Evolutionary conservation across 2,888 invertebrate genomes (phyloP).

Genomic region (Griposia aprilina): DNA sequence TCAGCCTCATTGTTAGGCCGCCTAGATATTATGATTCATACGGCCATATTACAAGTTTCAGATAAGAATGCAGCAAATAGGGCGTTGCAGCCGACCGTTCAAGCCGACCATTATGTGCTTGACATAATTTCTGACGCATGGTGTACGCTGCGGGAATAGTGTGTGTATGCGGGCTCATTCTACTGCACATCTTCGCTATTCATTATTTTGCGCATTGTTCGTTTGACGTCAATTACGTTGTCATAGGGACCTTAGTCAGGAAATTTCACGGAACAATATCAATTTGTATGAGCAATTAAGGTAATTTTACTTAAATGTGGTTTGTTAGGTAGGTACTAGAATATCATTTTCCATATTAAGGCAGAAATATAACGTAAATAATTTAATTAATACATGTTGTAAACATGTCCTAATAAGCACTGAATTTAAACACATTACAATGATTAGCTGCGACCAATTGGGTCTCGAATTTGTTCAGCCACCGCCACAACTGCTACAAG

Average conservation of each 20-base stretch:
- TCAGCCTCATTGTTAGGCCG: conserved; percentile 85
- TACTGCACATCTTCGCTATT: conserved; percentile 62
- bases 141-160: conserved; percentile 69
- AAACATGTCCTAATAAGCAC: conserved; percentile 69
- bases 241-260: conserved; percentile 60
- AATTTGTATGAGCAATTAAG: conserved; percentile 54
- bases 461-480: conserved; percentile 72
- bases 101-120: conserved; percentile 80
- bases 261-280: conserved; percentile 57
- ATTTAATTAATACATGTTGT: too few relatives aligned
- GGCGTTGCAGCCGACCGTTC: conserved; percentile 86
- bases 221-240: conserved; percentile 69
- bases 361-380: conserved; percentile 5
- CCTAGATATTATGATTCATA: conserved; percentile 86
- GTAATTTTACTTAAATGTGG: conserved; percentile 41
- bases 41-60: conserved; percentile 81
- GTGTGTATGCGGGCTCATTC: conserved; percentile 76
- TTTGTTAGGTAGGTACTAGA: conserved; percentile 5
- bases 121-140: conserved; percentile 81
- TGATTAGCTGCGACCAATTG: conserved; percentile 83
- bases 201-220: conserved; percentile 53
- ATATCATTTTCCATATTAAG: conserved; percentile 7
- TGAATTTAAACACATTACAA: conserved; percentile 78
- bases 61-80: conserved; percentile 88
- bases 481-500: conserved; percentile 70